Evolutionary conservation across 2,888 invertebrate genomes (phyloP).

Genomic region (Actias luna): DNA sequence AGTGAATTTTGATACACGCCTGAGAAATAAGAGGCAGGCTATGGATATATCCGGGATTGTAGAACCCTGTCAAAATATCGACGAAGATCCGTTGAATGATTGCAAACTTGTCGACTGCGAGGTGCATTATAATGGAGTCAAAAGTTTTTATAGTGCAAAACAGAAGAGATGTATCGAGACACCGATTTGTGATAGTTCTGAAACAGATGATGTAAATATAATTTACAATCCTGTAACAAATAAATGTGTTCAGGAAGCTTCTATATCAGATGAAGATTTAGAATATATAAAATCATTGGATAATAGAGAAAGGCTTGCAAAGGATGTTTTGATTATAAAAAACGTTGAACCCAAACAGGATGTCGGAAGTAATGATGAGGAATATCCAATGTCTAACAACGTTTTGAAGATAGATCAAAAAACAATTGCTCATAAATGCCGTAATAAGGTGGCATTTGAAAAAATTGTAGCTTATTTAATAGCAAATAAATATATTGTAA

Average conservation of each 20-base stretch:
- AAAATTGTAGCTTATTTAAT: conserved; percentile 24
- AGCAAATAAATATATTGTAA: conserved; percentile 41
- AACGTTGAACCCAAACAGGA: conserved; percentile 22
- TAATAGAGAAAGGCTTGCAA: conserved; percentile 34
- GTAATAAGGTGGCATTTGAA: background rate
- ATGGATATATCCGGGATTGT: conserved; percentile 28
- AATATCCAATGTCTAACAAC: background rate
- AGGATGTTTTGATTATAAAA: conserved; percentile 50
- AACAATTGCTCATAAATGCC: background rate
- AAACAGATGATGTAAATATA: conserved; percentile 29
- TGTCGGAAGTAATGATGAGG: background rate
- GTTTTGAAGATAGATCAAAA: background rate
- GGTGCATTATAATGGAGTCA: conserved; percentile 53
- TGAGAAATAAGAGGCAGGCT: conserved; percentile 29
- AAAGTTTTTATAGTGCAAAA: conserved; percentile 45
- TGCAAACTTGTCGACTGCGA: conserved; percentile 68
- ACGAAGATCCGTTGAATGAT: conserved; percentile 61
- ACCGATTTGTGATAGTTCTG: conserved; percentile 42
- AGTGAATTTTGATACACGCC: conserved; percentile 58
- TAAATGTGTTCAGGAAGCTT: conserved; percentile 41
- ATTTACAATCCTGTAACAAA: conserved; percentile 56
- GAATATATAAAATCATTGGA: conserved; percentile 45
- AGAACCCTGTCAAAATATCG: conserved; percentile 44
- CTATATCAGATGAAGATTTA: conserved; percentile 48
- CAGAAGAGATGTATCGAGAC: conserved; percentile 43